phyloP scores from a whole-genome alignment of 2,797 vertebrate genomes.

The Huso huso region DNA sequence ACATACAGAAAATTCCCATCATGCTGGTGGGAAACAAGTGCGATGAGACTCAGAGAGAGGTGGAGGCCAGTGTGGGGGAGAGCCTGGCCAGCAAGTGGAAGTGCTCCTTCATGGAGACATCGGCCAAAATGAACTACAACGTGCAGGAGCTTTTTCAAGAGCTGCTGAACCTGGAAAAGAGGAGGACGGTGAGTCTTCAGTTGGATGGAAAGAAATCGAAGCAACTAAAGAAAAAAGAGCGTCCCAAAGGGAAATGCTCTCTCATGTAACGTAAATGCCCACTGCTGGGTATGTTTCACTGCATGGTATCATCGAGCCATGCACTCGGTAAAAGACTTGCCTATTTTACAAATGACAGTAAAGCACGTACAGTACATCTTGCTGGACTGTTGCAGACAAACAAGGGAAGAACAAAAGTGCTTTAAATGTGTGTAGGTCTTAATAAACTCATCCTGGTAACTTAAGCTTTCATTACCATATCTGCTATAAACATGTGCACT shows the following conservation, averaged over 20 bases:
- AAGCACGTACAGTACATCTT: background rate
- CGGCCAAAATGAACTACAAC: conserved; percentile 69
- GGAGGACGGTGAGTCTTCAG: conserved; percentile 70
- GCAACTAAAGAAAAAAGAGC: conserved; percentile 44
- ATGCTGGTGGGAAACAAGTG: conserved; percentile 76
- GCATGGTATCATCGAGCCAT: background rate
- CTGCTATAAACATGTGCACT: background rate
- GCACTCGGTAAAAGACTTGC: background rate
- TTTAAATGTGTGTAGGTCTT: too few relatives aligned
- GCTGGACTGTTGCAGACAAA: background rate
- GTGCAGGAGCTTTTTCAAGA: conserved; percentile 75
- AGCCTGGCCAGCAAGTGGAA: conserved; percentile 67
- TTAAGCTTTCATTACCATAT: background rate
- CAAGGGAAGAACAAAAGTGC: background rate
- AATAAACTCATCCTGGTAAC: background rate
- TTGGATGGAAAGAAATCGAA: conserved; percentile 61
- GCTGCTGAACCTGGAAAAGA: conserved; percentile 69
- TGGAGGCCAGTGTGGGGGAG: conserved; percentile 61
- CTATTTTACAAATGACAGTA: background rate
- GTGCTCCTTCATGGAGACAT: conserved; percentile 76
- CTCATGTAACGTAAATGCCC: conserved; percentile 26
- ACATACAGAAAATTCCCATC: conserved; percentile 68
- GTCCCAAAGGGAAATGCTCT: conserved; percentile 48
- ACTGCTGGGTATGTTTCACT: background rate
- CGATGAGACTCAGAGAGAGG: conserved; percentile 66